Evolutionary conservation across 2,888 invertebrate species (phyloP).

Genomic region (Agrotis puta): DNA sequence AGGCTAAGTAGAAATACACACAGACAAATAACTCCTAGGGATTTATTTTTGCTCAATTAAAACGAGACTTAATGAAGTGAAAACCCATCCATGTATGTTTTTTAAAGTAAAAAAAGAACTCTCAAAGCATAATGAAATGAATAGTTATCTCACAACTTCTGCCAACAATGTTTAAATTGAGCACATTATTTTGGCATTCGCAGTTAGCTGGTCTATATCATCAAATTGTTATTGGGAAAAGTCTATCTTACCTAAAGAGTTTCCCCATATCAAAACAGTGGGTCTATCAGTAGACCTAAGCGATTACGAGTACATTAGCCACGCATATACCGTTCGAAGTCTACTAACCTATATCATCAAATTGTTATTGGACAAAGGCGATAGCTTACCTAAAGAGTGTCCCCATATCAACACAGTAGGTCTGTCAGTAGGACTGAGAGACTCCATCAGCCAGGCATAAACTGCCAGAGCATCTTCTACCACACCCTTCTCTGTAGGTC

Average conservation of each 20-base stretch:
- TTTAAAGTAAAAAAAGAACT: too few relatives aligned
- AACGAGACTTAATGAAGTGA: too few relatives aligned
- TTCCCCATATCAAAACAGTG: slow-evolving; percentile 97
- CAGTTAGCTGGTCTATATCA: not conserved
- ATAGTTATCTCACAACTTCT: too few relatives aligned
- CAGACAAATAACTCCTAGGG: too few relatives aligned
- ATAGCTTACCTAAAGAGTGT: slow-evolving; percentile 95
- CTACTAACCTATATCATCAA: not conserved
- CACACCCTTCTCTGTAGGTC: slow-evolving; percentile 95
- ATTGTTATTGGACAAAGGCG: not conserved
- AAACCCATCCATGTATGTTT: too few relatives aligned
- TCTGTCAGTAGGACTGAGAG: slow-evolving; percentile 71
- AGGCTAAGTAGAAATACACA: too few relatives aligned
- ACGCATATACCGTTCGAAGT: slow-evolving; percentile 94
- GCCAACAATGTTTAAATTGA: too few relatives aligned
- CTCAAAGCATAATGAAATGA: too few relatives aligned
- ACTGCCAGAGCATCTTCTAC: slow-evolving; percentile 95
- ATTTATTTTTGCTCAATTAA: too few relatives aligned
- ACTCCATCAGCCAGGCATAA: slow-evolving; percentile 93
- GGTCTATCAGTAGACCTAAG: slow-evolving; percentile 75
- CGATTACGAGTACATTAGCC: slow-evolving; percentile 92
- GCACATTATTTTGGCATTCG: slow-evolving; percentile 56
- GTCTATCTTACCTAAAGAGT: slow-evolving; percentile 93
- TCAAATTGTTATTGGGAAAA: not conserved
- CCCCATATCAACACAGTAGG: slow-evolving; percentile 97